A percentile compares a stretch with the other conserved stretches of the same genome.
Evolutionary conservation across 2,797 vertebrate genomes (phyloP).

Genomic region (Alexandromys oeconomus): DNA sequence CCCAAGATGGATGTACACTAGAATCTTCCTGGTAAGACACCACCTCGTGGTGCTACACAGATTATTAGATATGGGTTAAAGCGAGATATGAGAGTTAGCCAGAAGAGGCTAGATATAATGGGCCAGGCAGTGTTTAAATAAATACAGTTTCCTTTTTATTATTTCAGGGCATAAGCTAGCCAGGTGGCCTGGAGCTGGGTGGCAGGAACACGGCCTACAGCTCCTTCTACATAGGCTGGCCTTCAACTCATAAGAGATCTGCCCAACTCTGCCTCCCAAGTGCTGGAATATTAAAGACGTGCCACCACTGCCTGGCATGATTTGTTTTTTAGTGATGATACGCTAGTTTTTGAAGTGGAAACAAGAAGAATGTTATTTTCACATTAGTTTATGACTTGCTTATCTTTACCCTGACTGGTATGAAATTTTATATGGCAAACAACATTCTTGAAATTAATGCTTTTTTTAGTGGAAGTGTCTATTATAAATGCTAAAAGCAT

Average conservation of each 20-base stretch:
- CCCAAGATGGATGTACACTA: no score
- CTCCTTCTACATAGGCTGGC: background rate
- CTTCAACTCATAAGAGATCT: background rate
- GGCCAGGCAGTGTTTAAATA: no score
- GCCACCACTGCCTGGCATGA: background rate
- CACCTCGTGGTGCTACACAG: no score
- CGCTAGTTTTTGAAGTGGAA: background rate
- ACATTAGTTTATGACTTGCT: background rate
- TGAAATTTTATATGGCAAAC: constrained; percentile 20
- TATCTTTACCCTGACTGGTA: background rate
- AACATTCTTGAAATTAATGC: background rate
- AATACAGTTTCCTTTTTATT: no score
- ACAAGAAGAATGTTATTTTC: constrained; percentile 50
- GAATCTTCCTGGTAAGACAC: no score
- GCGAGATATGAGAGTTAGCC: no score
- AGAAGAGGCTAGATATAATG: no score
- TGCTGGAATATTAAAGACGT: background rate
- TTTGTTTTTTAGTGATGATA: background rate
- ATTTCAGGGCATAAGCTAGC: no score
- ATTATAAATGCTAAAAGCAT: constrained; percentile 13
- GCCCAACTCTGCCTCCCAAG: background rate
- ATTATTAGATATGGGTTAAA: no score
- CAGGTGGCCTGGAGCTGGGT: no score
- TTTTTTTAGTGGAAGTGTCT: constrained; percentile 12
- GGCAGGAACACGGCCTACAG: no score